Percentiles rank a stretch among this genome's conserved stretches.
Evolutionary conservation across 2,797 vertebrate species (phyloP).

Genomic region (Danio albolineatus): DNA sequence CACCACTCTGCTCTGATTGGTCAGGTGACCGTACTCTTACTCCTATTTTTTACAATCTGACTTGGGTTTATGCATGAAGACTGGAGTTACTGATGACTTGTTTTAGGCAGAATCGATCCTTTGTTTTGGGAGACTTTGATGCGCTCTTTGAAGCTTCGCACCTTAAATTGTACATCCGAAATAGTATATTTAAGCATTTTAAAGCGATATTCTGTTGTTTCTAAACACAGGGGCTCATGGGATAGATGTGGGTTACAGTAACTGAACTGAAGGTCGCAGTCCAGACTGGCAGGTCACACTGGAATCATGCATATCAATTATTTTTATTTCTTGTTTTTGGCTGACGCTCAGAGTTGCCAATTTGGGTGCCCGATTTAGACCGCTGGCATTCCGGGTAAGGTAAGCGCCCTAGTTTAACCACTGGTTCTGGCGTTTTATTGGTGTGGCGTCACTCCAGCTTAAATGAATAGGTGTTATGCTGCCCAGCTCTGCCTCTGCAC

Average conservation of each 20-base stretch:
- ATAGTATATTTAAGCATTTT: background rate
- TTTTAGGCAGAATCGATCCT: too few relatives aligned
- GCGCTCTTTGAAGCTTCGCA: too few relatives aligned
- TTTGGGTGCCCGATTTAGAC: conserved; percentile 47
- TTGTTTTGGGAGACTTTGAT: too few relatives aligned
- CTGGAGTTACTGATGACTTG: too few relatives aligned
- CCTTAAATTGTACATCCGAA: too few relatives aligned
- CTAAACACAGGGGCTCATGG: background rate
- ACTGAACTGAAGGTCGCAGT: conserved; percentile 47
- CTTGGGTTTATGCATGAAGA: too few relatives aligned
- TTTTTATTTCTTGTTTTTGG: conserved; percentile 52
- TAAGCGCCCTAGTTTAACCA: conserved; percentile 42
- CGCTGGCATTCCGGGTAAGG: conserved; percentile 35
- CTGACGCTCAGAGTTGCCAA: conserved; percentile 31
- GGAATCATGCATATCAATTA: conserved; percentile 50
- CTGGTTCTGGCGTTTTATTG: conserved; percentile 34
- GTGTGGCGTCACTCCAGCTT: conserved; percentile 23
- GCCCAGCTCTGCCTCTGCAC: background rate
- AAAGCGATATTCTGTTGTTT: background rate
- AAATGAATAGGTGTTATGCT: conserved; percentile 46
- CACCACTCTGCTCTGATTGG: too few relatives aligned
- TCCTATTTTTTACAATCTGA: too few relatives aligned
- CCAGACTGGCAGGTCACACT: conserved; percentile 11
- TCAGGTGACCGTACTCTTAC: too few relatives aligned
- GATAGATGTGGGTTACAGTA: conserved; percentile 3